Evolutionary conservation across 2,888 invertebrate species (phyloP).

Genomic region (Zhengitettix transpicula): DNA sequence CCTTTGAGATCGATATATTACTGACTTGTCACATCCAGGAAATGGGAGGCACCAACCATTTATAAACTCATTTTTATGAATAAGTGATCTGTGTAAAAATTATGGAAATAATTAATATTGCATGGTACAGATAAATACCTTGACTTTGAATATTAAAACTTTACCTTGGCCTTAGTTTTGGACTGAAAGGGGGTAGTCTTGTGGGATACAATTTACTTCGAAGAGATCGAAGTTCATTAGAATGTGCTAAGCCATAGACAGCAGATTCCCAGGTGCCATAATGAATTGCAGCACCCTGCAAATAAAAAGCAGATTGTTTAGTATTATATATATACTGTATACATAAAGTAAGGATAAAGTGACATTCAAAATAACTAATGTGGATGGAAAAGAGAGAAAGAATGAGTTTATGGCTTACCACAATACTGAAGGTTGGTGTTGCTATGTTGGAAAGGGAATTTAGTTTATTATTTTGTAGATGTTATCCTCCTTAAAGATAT

Average conservation of each 20-base stretch:
- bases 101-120: background rate
- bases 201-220: constrained; percentile 50
- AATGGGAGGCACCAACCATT: constrained; percentile 56
- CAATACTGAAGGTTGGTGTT: too few species aligned
- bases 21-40: constrained; percentile 65
- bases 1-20: constrained; percentile 68
- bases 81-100: constrained; percentile 23
- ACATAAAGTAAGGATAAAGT: too few species aligned
- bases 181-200: constrained; percentile 42
- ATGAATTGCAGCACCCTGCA: constrained; percentile 40
- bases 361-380: too few species aligned
- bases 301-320: background rate
- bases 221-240: constrained; percentile 42
- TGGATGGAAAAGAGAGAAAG: too few species aligned
- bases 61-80: constrained; percentile 32
- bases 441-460: too few species aligned
- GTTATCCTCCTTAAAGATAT: too few species aligned
- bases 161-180: constrained; percentile 39
- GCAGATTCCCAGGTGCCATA: constrained; percentile 84
- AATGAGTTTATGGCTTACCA: too few species aligned
- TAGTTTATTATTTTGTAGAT: too few species aligned
- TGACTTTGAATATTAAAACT: background rate
- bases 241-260: constrained; percentile 54
- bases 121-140: background rate
- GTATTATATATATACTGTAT: too few species aligned